Percentiles rank a stretch among this genome's conserved stretches.
Evolutionary conservation across 2,113 vertebrate species (phyloP).

Genomic region (Sapajus apella): DNA sequence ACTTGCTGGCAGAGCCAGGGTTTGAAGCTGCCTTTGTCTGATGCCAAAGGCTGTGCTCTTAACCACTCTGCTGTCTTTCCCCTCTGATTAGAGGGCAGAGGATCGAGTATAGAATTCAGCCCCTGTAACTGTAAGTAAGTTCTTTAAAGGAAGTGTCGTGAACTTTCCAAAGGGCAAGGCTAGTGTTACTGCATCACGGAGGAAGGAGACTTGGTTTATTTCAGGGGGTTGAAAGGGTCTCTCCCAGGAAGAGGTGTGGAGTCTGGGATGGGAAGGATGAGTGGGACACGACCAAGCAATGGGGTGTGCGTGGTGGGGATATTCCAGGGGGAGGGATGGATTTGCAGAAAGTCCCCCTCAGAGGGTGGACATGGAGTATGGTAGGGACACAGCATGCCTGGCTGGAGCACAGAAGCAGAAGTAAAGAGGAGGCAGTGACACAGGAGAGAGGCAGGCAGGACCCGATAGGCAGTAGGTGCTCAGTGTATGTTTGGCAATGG

Average conservation of each 20-base stretch:
- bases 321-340: too few species aligned
- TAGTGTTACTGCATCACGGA: neutral
- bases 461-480: rapidly evolving
- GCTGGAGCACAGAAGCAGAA: neutral
- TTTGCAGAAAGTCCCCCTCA: neutral
- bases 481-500: neutral
- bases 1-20: neutral
- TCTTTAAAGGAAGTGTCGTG: neutral
- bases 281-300: neutral
- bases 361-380: neutral
- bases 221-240: neutral
- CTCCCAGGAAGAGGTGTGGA: neutral
- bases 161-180: neutral
- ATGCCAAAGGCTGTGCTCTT: neutral
- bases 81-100: neutral
- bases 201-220: neutral
- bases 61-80: neutral
- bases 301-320: neutral
- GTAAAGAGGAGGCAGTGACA: neutral
- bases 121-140: neutral
- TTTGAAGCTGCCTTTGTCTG: neutral
- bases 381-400: neutral
- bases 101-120: too few species aligned
- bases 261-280: neutral
- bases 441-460: too few species aligned